Conservation (phyloP, 2,797 vertebrate genomes). For the Leuciscus waleckii region DNA sequence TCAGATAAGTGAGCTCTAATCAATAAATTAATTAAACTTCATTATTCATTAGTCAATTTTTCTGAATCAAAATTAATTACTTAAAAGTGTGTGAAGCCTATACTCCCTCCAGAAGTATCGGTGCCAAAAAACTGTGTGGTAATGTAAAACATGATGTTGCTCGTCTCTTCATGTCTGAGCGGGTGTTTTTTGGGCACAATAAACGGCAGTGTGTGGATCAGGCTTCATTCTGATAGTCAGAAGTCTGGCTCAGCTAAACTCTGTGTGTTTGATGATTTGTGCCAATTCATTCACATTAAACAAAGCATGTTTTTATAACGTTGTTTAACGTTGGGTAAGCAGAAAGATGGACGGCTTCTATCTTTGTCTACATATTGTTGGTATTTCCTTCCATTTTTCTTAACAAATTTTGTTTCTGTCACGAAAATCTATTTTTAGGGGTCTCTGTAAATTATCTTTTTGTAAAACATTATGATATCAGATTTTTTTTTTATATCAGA, state of each 20-base stretch:
- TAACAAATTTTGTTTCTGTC: constrained; percentile 71
- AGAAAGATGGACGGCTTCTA: constrained; percentile 63
- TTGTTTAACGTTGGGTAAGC: constrained; percentile 56
- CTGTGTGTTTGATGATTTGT: constrained; percentile 66
- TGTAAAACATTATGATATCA: not conserved
- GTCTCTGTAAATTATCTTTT: not conserved
- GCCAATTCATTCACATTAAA: constrained; percentile 72
- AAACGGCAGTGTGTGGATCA: not conserved
- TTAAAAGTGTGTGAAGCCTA: not conserved
- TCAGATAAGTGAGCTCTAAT: not conserved
- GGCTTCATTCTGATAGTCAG: constrained; percentile 5
- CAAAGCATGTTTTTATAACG: constrained; percentile 75
- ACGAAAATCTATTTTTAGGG: constrained; percentile 30
- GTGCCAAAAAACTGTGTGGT: not conserved
- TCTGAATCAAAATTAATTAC: not conserved
- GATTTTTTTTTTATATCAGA: no score
- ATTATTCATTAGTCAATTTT: not conserved
- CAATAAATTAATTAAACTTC: not conserved
- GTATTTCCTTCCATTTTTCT: constrained; percentile 72
- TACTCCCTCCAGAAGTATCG: not conserved
- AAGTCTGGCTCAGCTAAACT: not conserved
- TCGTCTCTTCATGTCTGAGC: not conserved
- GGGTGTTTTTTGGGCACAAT: not conserved
- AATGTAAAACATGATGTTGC: not conserved
- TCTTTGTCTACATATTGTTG: constrained; percentile 59